A percentile compares a stretch with the other conserved stretches of the same genome.
Conservation (phyloP, 2,888 invertebrate species). For the Himalopsyche kuldschensis region DNA sequence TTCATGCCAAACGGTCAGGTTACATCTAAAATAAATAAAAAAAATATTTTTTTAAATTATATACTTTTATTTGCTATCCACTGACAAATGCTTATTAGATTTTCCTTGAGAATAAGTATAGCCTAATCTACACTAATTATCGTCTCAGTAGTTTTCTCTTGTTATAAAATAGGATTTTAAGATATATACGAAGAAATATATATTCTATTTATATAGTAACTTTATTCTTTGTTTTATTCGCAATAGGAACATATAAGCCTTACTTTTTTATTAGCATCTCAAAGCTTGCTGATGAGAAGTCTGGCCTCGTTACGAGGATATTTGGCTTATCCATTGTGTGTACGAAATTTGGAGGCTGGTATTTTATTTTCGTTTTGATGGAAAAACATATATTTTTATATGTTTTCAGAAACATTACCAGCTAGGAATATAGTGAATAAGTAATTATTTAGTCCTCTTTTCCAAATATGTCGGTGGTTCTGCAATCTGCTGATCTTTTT, state of each 20-base stretch:
- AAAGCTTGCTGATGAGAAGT: slow-evolving; percentile 61
- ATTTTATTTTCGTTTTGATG: background rate
- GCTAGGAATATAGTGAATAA: background rate
- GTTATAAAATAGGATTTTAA: too few species aligned
- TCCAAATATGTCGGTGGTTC: background rate
- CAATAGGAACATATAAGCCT: slow-evolving; percentile 42
- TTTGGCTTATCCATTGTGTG: slow-evolving; percentile 49
- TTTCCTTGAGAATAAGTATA: too few species aligned
- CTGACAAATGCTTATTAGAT: background rate
- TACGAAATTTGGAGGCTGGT: background rate
- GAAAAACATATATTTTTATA: background rate
- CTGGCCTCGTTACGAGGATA: slow-evolving; percentile 64
- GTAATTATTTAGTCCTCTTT: background rate
- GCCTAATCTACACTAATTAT: background rate
- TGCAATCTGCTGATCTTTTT: background rate
- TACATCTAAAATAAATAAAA: slow-evolving; percentile 50
- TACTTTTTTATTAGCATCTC: slow-evolving; percentile 61
- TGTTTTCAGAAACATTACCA: background rate
- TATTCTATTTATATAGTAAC: background rate
- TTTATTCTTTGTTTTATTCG: background rate
- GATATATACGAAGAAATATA: background rate
- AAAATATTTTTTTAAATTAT: background rate
- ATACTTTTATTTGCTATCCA: too few species aligned
- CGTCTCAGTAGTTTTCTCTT: too few species aligned
- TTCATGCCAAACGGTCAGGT: slow-evolving; percentile 65